These are phyloP conservation scores for Drosophila miranda DNA, from an alignment of 1,140 invertebrate genomes.

Conservation along the genomic window DNA sequence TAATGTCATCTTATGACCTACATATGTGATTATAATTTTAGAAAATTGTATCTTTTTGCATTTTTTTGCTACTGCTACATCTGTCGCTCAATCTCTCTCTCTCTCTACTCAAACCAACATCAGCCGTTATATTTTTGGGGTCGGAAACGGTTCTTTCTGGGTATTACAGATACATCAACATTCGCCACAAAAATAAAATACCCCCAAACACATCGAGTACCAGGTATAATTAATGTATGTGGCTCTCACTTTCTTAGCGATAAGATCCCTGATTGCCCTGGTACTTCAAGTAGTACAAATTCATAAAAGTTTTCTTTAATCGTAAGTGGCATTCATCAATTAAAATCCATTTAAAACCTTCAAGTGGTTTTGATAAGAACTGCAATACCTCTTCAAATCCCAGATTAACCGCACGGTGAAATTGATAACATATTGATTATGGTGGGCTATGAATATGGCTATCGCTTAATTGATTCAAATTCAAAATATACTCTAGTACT, in stretches of 20 bases:
- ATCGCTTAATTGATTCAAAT: not conserved
- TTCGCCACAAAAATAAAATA: too few species aligned
- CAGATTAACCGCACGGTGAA: not conserved
- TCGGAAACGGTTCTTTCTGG: too few species aligned
- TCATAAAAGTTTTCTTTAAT: slow-evolving; percentile 3
- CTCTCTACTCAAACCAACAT: too few species aligned
- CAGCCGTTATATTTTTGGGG: too few species aligned
- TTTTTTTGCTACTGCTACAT: too few species aligned
- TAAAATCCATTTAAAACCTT: slow-evolving; percentile 40
- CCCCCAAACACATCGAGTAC: too few species aligned
- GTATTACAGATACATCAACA: too few species aligned
- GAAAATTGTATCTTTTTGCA: too few species aligned
- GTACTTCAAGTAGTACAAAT: not conserved
- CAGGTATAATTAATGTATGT: not conserved
- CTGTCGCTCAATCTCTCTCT: too few species aligned
- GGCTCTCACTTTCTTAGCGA: slow-evolving; percentile 21
- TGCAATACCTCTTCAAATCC: not conserved
- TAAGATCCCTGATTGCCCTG: not conserved
- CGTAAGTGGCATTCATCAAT: slow-evolving; percentile 26
- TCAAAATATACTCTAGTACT: slow-evolving; percentile 15
- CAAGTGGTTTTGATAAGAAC: slow-evolving; percentile 14
- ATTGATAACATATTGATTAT: slow-evolving; percentile 7
- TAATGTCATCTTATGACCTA: too few species aligned
- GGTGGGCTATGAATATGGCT: not conserved
- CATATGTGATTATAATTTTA: too few species aligned